Percentiles rank a stretch among this genome's conserved stretches.
Evolutionary conservation across 2,113 vertebrate genomes (phyloP).

Genomic region (Tragelaphus buxtoni): DNA sequence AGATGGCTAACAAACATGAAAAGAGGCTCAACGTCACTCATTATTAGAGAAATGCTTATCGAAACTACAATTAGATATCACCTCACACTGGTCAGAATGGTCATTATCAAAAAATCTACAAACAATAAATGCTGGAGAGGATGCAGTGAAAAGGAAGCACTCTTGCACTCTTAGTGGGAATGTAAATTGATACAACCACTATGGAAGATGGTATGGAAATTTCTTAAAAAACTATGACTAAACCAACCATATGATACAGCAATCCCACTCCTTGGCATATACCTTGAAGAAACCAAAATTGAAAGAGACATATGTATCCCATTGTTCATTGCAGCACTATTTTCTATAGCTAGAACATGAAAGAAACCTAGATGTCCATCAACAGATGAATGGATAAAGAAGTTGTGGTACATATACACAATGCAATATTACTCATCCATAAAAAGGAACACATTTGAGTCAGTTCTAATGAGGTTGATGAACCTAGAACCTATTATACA

Average conservation of each 20-base stretch:
- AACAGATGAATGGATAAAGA: not conserved
- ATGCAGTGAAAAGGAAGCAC: not conserved
- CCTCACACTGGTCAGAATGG: not conserved
- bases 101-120: not conserved
- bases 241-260: not conserved
- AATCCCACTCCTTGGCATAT: not conserved
- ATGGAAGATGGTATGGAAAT: not conserved
- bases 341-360: not conserved
- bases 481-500: not conserved
- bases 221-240: not conserved
- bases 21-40: not conserved
- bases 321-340: not conserved
- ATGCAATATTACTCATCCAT: not conserved
- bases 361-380: not conserved
- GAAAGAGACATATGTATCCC: not conserved
- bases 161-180: not conserved
- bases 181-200: not conserved
- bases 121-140: not conserved
- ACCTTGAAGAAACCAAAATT: not conserved
- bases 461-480: not conserved
- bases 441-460: not conserved
- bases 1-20: not conserved
- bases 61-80: not conserved
- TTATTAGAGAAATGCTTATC: not conserved
- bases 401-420: not conserved